Base-by-base conservation (phyloP, 2,888 invertebrate species). In the Ormyrus labotus region DNA sequence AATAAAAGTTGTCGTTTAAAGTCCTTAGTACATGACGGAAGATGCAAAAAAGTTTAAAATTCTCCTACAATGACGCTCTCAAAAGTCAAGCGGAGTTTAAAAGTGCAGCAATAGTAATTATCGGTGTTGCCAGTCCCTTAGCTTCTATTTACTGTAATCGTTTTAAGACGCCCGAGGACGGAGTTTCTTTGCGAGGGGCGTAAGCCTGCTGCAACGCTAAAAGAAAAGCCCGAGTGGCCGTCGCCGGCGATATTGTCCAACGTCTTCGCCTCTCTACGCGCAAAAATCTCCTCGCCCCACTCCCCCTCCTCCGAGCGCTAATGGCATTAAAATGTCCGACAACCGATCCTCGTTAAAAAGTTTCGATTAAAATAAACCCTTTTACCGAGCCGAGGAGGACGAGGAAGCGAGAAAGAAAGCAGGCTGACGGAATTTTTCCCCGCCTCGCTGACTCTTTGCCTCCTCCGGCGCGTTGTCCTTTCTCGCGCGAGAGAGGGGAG, bases 281-380 rank as follows among this genome's bases (percentile, higher is more conserved):
- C 50, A 10, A 13, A n/a, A 50, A 11, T 6, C 55, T 64, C 57
- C 13, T 51, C 47, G 13, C 45, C 64, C 19, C 48, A n/a, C 45
- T 50, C 11, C 6, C 47, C 57, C 57, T 19, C 60, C 65, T 64
- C 64, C 5, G 34, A 4, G 34, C 78, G 84, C 83, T 88, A 88
- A 88, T 82, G 86, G 85, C 85, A 86, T 88, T 88, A 87, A 87
- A 87, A 88, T 88, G 87, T 87, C 86, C 85, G 82, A 87, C 87
- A 86, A 87, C 84, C 86, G 87, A 88, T 87, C 84, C 87, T 87
- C 86, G 85, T 88, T 88, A 88, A 88, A 87, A 88, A 88, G 87
- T 88, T 88, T 87, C 87, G 87, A 87, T 88, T 86, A 87, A 88
- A 88, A 88, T 88, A 87, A 88, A 88, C 87, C 87, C 87, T 83